Percentiles rank a stretch among this genome's conserved stretches.
Conservation (phyloP, 2,888 invertebrate species). For the Cerastis leucographa region DNA sequence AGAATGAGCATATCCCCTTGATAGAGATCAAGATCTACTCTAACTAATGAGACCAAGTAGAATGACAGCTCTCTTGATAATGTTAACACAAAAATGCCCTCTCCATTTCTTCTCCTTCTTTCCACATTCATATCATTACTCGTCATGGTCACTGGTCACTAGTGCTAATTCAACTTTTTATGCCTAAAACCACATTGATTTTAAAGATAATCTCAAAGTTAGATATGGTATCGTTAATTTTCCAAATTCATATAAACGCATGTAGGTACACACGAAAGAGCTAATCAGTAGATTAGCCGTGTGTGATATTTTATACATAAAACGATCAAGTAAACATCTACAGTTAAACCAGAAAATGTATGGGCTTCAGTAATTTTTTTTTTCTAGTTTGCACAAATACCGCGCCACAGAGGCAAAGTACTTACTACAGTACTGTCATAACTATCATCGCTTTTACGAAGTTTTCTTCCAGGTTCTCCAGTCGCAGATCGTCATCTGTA, state of each 20-base stretch:
- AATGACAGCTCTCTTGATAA: background rate
- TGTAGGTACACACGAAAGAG: slow-evolving; percentile 22
- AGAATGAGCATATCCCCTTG: background rate
- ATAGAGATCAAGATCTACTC: background rate
- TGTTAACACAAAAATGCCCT: background rate
- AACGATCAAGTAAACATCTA: slow-evolving; percentile 7
- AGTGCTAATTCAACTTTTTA: slow-evolving; percentile 15
- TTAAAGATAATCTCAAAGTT: slow-evolving; percentile 28
- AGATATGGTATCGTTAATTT: slow-evolving; percentile 56
- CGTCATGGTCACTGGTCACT: slow-evolving; percentile 17
- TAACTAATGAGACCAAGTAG: background rate
- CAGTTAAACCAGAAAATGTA: background rate
- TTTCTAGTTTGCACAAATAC: background rate
- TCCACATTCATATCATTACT: slow-evolving; percentile 20
- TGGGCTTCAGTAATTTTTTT: background rate
- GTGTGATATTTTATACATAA: slow-evolving; percentile 17
- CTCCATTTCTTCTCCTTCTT: slow-evolving; percentile 12
- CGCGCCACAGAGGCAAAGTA: background rate
- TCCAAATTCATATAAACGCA: slow-evolving; percentile 29
- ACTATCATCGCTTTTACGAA: background rate
- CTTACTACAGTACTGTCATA: background rate
- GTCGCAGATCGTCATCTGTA: background rate
- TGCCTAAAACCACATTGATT: slow-evolving; percentile 36
- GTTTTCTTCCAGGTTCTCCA: background rate
- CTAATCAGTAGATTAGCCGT: slow-evolving; percentile 49